Base-by-base conservation (phyloP, 2,888 invertebrate species). In the Cantharis rustica region DNA sequence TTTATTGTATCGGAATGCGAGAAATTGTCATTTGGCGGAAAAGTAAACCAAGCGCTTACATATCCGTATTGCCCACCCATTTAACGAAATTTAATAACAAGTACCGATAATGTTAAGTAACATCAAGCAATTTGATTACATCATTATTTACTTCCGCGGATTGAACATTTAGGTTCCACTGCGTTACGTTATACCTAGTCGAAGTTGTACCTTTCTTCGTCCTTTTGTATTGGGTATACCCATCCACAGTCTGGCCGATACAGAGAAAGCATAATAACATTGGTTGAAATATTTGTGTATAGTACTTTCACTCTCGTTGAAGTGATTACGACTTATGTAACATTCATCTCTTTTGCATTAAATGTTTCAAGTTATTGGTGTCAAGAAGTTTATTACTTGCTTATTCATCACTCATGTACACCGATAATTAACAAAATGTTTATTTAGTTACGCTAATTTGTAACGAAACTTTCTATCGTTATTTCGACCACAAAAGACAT, bases 281-380 rank as follows among this genome's bases (percentile, higher is more conserved):
- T 47, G n/a, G 47, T n/a, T 47, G 47, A 27, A 62, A 69, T 27
- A 9, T 71, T 68, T 68, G 69, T 31, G 70, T 71, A 73, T 71
- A 64, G 17, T 64, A 70, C 77, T 77, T 77, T 77, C 77, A 77
- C 77, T 75, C 71, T 71, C 61, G 61, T 75, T 74, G 71, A 66
- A 73, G 70, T 70, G 31, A 47, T 15, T 62, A 62, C 26, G 10
- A 4, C 10, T 63, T 17, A 69, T 63, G n/a, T 74, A 74, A 69
- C 20, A 74, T 69, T 69, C 68, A 23, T 63, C 61, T 26, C 68
- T n/a, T 68, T 68, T 61, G 10, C 20, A 70, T 20, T n/a, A 61
- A 70, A 31, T 71, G 4, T 63, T 26, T 23, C 16, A 71, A 11
- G 71, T 15, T 13, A 63, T 11, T 23, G 62, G 23, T 47, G 26